These are phyloP conservation scores for Bradynema listronoti DNA, from an alignment of 1,140 invertebrate species.

Conservation along the genomic window DNA sequence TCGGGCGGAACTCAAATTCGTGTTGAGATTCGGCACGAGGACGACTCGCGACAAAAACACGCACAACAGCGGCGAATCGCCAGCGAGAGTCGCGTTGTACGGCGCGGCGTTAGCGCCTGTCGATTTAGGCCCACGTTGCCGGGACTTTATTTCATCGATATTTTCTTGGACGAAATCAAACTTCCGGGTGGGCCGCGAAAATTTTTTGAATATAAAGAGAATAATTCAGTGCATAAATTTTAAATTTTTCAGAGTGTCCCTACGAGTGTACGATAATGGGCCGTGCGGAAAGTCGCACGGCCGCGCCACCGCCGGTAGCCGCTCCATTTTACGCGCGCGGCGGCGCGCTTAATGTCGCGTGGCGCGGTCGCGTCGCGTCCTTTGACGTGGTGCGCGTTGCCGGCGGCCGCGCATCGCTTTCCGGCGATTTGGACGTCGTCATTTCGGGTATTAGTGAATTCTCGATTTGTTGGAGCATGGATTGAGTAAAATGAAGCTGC, in stretches of 20 bases:
- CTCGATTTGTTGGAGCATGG: too few relatives aligned
- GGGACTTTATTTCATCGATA: constrained; percentile 50
- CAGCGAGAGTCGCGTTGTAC: too few relatives aligned
- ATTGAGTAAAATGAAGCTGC: too few relatives aligned
- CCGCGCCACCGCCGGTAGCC: too few relatives aligned
- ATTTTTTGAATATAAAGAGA: not conserved
- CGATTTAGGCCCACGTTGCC: constrained; percentile 42
- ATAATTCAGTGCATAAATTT: not conserved
- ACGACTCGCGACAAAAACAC: too few relatives aligned
- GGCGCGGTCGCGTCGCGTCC: constrained; percentile 63
- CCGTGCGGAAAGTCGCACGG: constrained; percentile 39
- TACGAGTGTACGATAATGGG: constrained; percentile 50
- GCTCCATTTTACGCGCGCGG: too few relatives aligned
- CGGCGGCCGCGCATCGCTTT: constrained; percentile 59
- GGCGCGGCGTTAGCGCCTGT: constrained; percentile 50
- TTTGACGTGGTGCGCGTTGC: constrained; percentile 67
- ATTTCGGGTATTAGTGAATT: constrained; percentile 58
- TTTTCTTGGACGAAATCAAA: constrained; percentile 57
- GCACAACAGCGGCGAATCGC: too few relatives aligned
- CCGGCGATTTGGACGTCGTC: constrained; percentile 60
- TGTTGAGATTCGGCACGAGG: constrained; percentile 28
- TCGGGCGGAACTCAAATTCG: constrained; percentile 41
- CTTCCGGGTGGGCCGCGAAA: constrained; percentile 42
- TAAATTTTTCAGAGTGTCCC: constrained; percentile 49
- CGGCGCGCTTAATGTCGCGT: constrained; percentile 63